Conservation (phyloP, 1,140 invertebrate species). For the Phortica variegata region DNA sequence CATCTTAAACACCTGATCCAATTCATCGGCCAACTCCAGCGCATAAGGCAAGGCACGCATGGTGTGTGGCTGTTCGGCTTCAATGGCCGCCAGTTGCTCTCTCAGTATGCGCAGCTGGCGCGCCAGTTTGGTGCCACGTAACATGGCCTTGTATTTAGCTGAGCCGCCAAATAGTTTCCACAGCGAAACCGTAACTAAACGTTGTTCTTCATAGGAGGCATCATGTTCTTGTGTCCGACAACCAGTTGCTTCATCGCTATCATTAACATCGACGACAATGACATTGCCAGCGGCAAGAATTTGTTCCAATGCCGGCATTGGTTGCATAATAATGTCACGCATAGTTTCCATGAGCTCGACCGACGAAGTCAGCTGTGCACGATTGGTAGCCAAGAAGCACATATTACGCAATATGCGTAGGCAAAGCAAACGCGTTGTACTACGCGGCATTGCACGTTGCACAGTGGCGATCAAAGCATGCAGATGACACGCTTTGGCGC, state of each 20-base stretch:
- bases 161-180: slow-evolving; percentile 42
- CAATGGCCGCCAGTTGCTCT: slow-evolving; percentile 6
- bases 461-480: slow-evolving; percentile 24
- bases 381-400: slow-evolving; percentile 34
- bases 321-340: slow-evolving; percentile 23
- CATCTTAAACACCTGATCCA: too few relatives aligned
- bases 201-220: slow-evolving; percentile 33
- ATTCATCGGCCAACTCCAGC: slow-evolving; percentile 3
- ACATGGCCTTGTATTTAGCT: slow-evolving; percentile 34
- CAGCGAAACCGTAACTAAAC: slow-evolving; percentile 25
- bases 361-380: slow-evolving; percentile 18
- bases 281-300: background rate
- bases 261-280: background rate
- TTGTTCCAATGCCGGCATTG: background rate
- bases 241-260: too few relatives aligned
- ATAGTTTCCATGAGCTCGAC: slow-evolving; percentile 28
- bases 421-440: slow-evolving; percentile 18
- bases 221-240: background rate
- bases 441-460: slow-evolving; percentile 6
- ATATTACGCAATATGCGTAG: slow-evolving; percentile 47
- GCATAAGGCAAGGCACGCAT: slow-evolving; percentile 5
- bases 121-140: slow-evolving; percentile 36
- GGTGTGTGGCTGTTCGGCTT: slow-evolving; percentile 1
- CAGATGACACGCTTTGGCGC: slow-evolving; percentile 32
- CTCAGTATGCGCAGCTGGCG: slow-evolving; percentile 19